Evolutionary conservation across 2,113 vertebrate genomes (phyloP), one percentile per base, ranked within the genome.

Genomic region (Geothlypis trichas): DNA sequence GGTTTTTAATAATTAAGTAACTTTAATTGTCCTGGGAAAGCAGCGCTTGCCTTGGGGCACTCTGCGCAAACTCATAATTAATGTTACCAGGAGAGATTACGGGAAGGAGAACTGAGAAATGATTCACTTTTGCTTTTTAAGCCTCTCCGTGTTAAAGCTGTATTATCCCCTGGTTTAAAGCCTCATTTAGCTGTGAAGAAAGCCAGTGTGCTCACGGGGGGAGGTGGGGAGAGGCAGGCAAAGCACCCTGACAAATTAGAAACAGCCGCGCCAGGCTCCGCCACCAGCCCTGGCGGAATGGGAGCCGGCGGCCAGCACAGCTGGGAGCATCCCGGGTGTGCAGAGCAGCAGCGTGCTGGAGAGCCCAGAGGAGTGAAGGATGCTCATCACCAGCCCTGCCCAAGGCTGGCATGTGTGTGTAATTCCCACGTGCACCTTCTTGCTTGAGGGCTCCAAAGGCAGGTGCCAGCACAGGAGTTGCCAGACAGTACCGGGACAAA

Each of bases 21-120:
- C 98, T 99, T 99, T 99, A 99, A 99, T 99, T 99, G 99, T 99
- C 99, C 98, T 99, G 99, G 98, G 99, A 99, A 99, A 99, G 98
- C 98, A 95, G 97, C 95, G 84, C 98, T 98, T 72, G 98, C 98
- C 98, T 97, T 97, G 81, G 98, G 98, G 97, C 98, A 98, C 89
- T 97, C 98, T 97, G 98, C 97, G 94, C 97, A 97, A 98, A 98
- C 98, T 99, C 98, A 98, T 98, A 98, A 99, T 99, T 98, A 99
- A 98, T 98, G 98, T 99, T 98, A 98, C 98, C 98, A 87, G 97
- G 97, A 98, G 97, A 98, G 98, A 99, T 99, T 99, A 99, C 3
- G 98, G 98, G 96, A 96, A 96, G 94, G 96, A 96, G 97, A 96
- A 96, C 97, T 97, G 96, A 98, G 97, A 96, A 97, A 97, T 97